phyloP scores from a whole-genome alignment of 2,113 vertebrate genomes.

The Psilopsiagon aurifrons region DNA sequence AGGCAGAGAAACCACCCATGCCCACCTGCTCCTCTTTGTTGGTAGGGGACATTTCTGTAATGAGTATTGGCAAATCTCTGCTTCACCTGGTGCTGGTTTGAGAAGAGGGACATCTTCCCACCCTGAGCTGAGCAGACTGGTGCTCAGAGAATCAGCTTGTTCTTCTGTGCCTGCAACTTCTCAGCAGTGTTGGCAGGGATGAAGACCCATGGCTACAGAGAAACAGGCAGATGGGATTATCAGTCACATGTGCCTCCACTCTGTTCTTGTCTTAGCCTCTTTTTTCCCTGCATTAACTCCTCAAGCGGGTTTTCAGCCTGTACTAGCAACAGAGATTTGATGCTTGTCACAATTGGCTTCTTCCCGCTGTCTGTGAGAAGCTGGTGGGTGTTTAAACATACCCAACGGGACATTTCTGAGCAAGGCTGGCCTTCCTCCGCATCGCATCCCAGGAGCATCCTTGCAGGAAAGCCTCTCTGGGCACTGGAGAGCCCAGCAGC shows the following conservation, averaged over 20 bases:
- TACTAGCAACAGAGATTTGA: rapidly evolving
- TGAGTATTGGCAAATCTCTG: not conserved
- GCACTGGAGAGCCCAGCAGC: not conserved
- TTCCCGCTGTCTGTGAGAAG: not conserved
- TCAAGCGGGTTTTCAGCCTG: not conserved
- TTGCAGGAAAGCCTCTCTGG: not conserved
- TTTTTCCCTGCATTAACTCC: not conserved
- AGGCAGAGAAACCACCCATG: not conserved
- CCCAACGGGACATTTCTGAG: not conserved
- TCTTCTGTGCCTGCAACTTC: rapidly evolving
- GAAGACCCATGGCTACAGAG: not conserved
- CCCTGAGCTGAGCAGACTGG: rapidly evolving
- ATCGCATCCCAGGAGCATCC: not conserved
- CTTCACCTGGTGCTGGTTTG: not conserved
- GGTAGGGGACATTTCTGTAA: not conserved
- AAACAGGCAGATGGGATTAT: not conserved
- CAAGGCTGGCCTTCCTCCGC: not conserved
- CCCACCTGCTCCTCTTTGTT: not conserved
- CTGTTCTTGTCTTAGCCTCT: not conserved
- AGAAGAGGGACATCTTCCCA: not conserved
- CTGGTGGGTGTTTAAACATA: not conserved
- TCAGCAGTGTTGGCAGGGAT: rapidly evolving
- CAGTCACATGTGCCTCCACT: not conserved
- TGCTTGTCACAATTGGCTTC: not conserved
- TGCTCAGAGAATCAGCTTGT: not conserved